These are phyloP conservation scores for Melanotaenia nigrans DNA, from an alignment of 2,797 vertebrate species.

Conservation along the genomic window DNA sequence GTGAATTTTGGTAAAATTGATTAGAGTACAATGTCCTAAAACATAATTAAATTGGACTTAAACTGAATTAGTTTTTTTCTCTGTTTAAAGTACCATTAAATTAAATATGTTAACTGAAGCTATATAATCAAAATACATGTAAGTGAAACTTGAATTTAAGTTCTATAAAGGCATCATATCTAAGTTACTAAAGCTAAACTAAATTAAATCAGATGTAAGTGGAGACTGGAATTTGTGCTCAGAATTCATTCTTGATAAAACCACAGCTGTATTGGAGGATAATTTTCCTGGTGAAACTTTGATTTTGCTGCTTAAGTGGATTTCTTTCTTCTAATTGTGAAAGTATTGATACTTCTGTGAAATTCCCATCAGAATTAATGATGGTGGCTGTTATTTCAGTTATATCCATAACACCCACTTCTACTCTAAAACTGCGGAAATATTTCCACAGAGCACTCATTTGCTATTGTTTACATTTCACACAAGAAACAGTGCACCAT, in stretches of 20 bases:
- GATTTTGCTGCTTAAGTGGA: background rate
- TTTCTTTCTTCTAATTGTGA: background rate
- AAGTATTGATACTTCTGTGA: slow-evolving; percentile 8
- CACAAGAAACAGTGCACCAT: slow-evolving; percentile 43
- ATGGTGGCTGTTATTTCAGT: slow-evolving; percentile 16
- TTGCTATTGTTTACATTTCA: slow-evolving; percentile 69
- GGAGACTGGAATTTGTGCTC: background rate
- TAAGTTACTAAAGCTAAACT: background rate
- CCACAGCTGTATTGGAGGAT: background rate
- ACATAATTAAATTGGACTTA: background rate
- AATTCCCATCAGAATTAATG: slow-evolving; percentile 20
- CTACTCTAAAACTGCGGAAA: slow-evolving; percentile 27
- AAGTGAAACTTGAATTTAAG: background rate
- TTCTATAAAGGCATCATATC: background rate
- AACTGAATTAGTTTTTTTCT: background rate
- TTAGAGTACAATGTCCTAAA: background rate
- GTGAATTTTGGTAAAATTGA: background rate
- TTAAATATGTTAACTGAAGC: background rate
- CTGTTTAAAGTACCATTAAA: background rate
- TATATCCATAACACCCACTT: background rate
- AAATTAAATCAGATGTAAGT: background rate
- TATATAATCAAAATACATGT: background rate
- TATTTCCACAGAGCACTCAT: slow-evolving; percentile 33
- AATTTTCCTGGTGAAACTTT: background rate
- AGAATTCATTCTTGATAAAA: background rate